These are phyloP conservation scores for Lucinisca nassula DNA, from an alignment of 2,888 invertebrate species.

Conservation along the genomic window DNA sequence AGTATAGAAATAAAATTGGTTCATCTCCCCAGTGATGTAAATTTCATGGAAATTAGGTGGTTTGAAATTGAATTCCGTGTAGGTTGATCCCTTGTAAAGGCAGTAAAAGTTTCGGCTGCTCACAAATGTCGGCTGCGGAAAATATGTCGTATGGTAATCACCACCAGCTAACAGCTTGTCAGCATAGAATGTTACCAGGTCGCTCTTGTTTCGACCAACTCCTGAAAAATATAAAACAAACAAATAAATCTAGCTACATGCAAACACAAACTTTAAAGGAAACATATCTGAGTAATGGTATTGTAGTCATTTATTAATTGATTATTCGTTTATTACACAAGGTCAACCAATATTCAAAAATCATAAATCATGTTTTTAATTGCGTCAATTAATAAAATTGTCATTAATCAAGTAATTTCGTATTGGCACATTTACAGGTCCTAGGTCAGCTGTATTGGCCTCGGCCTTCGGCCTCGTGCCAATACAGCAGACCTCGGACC, in stretches of 20 bases:
- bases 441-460: no score
- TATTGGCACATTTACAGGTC: no score
- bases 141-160: constrained; percentile 83
- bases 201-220: constrained; percentile 83
- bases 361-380: no score
- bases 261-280: no score
- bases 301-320: no score
- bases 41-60: constrained; percentile 77
- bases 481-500: no score
- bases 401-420: no score
- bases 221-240: constrained; percentile 66
- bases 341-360: no score
- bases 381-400: no score
- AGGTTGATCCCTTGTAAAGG: constrained; percentile 77
- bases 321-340: no score
- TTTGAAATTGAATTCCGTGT: constrained; percentile 80
- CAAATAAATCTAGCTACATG: no score
- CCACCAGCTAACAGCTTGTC: constrained; percentile 77
- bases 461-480: no score
- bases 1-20: constrained; percentile 67
- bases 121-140: constrained; percentile 83
- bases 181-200: constrained; percentile 79
- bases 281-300: neutral
- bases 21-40: constrained; percentile 64
- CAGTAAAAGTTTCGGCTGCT: constrained; percentile 79